Evolutionary conservation across 2,113 vertebrate genomes (phyloP).

Genomic region (Thunnus maccoyii): DNA sequence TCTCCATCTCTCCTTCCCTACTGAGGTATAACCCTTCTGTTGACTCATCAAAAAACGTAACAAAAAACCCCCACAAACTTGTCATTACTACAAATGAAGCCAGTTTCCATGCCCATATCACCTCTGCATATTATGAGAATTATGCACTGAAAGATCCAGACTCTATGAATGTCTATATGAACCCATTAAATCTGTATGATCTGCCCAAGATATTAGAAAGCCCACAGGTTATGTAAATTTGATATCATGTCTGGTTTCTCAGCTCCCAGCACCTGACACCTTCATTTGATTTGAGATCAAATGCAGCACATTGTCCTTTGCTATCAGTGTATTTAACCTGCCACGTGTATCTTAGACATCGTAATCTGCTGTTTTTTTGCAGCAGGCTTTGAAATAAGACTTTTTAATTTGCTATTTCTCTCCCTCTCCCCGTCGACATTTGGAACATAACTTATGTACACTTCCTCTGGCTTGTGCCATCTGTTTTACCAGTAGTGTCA

Average conservation of each 20-base stretch:
- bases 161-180: neutral
- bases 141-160: neutral
- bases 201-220: conserved; percentile 2
- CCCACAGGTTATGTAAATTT: conserved; percentile 37
- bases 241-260: conserved; percentile 34
- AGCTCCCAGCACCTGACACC: neutral
- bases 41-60: conserved; percentile 37
- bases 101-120: conserved; percentile 7
- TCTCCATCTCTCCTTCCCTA: conserved; percentile 16
- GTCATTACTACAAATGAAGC: conserved; percentile 9
- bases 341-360: conserved; percentile 4
- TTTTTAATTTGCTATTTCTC: conserved; percentile 61
- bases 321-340: conserved; percentile 42
- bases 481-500: conserved; percentile 64
- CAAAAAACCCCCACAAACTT: neutral
- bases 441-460: conserved; percentile 57
- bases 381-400: conserved; percentile 57
- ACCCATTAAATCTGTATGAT: conserved; percentile 9
- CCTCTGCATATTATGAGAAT: neutral
- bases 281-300: conserved; percentile 45
- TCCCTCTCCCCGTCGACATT: conserved; percentile 41
- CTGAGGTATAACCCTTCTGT: conserved; percentile 43
- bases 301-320: conserved; percentile 12
- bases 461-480: conserved; percentile 74
- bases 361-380: conserved; percentile 20